These are phyloP conservation scores for Polydrusus cervinus DNA, from an alignment of 2,888 invertebrate species.

Conservation along the genomic window DNA sequence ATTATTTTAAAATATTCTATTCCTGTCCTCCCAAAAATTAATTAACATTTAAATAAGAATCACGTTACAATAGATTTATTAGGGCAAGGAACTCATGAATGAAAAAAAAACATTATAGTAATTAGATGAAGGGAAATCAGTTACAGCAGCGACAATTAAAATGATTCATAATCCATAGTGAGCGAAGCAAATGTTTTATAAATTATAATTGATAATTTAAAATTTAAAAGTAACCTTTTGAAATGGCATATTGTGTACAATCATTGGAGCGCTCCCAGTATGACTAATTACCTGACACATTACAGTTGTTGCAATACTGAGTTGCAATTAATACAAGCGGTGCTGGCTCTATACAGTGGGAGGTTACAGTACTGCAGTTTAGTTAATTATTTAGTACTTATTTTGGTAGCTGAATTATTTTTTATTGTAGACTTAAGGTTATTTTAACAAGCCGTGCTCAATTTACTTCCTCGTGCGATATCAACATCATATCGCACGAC, in stretches of 20 bases:
- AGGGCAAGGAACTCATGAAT: constrained; percentile 21
- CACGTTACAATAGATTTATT: constrained; percentile 1
- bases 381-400: too few species aligned
- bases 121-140: constrained; percentile 18
- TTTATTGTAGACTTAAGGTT: too few species aligned
- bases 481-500: too few species aligned
- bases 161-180: constrained; percentile 18
- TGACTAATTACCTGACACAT: not conserved
- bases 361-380: not conserved
- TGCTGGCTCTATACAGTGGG: not conserved
- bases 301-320: constrained; percentile 2
- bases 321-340: too few species aligned
- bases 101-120: constrained; percentile 25
- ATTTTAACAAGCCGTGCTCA: too few species aligned
- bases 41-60: constrained; percentile 1
- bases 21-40: constrained; percentile 7
- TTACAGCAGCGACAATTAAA: constrained; percentile 4
- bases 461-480: too few species aligned
- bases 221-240: constrained; percentile 13
- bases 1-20: not conserved
- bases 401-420: too few species aligned
- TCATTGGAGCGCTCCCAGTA: not conserved
- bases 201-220: constrained; percentile 9
- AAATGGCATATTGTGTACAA: constrained; percentile 13
- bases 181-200: constrained; percentile 17